Conservation (phyloP, 2,797 vertebrate genomes). For the Zalophus californianus region DNA sequence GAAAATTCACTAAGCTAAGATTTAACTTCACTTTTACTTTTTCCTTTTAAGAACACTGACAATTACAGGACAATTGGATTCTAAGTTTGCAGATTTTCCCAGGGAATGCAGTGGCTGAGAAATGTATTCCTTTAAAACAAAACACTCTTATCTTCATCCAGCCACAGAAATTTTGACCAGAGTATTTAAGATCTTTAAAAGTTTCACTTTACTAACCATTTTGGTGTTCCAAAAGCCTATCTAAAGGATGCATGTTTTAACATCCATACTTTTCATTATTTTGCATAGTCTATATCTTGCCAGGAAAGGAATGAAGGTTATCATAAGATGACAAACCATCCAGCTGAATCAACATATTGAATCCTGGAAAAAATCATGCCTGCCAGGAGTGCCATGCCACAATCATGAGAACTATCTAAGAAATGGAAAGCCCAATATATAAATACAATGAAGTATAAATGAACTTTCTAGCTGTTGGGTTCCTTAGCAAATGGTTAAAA, state of each 20-base stretch:
- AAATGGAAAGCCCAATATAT: constrained; percentile 28
- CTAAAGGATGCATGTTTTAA: neutral
- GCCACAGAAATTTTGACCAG: neutral
- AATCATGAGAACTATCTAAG: constrained; percentile 35
- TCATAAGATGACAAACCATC: neutral
- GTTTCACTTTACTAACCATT: neutral
- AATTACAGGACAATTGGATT: constrained; percentile 31
- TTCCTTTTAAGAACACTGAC: constrained; percentile 40
- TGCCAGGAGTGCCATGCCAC: neutral
- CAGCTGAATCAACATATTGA: neutral
- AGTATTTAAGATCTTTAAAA: constrained; percentile 15
- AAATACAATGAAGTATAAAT: constrained; percentile 32
- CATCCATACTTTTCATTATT: constrained; percentile 1
- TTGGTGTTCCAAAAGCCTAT: neutral
- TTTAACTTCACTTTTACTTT: constrained; percentile 37
- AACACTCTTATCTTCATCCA: neutral
- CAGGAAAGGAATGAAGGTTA: constrained; percentile 30
- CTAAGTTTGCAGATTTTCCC: neutral
- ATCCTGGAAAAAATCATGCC: constrained; percentile 40
- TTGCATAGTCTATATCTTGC: neutral
- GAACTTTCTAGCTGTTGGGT: neutral
- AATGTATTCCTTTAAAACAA: constrained; percentile 47
- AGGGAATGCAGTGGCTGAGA: neutral
- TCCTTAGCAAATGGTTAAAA: constrained; percentile 53
- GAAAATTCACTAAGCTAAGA: constrained; percentile 49